Evolutionary conservation across 2,797 vertebrate species (phyloP).

Genomic region (Molossus molossus): DNA sequence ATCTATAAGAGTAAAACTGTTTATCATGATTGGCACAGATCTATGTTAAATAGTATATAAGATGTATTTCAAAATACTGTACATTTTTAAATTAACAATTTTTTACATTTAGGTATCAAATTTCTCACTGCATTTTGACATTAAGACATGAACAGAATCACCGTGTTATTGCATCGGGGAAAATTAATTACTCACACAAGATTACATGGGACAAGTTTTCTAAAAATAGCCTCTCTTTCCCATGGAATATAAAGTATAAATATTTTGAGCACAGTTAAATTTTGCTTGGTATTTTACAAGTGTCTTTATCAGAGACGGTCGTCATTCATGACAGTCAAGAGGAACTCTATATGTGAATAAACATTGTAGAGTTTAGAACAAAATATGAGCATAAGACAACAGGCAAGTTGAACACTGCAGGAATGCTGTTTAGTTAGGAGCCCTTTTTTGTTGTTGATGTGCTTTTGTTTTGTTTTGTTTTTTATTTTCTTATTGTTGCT

Average conservation of each 20-base stretch:
- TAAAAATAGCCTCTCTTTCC: background rate
- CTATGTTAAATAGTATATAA: conserved; percentile 68
- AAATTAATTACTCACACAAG: conserved; percentile 68
- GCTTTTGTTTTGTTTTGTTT: background rate
- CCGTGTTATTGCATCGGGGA: conserved; percentile 50
- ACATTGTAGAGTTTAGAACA: background rate
- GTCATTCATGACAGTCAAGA: background rate
- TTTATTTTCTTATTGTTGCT: conserved; percentile 10
- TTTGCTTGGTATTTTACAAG: conserved; percentile 51
- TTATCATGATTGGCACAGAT: conserved; percentile 72
- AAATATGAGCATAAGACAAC: background rate
- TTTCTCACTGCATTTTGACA: conserved; percentile 60
- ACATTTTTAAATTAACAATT: conserved; percentile 74
- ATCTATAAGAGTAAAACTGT: conserved; percentile 47
- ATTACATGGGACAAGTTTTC: conserved; percentile 1
- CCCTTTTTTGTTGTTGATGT: background rate
- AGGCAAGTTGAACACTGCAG: background rate
- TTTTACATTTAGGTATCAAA: conserved; percentile 79
- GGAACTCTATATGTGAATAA: background rate
- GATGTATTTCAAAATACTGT: conserved; percentile 59
- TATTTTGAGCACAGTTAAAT: conserved; percentile 58
- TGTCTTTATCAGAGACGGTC: conserved; percentile 39
- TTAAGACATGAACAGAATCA: conserved; percentile 71
- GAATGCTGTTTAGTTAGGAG: background rate
- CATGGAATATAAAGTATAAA: conserved; percentile 21